Base-by-base conservation (phyloP, 1,140 invertebrate genomes). In the Orchestia grillus region DNA sequence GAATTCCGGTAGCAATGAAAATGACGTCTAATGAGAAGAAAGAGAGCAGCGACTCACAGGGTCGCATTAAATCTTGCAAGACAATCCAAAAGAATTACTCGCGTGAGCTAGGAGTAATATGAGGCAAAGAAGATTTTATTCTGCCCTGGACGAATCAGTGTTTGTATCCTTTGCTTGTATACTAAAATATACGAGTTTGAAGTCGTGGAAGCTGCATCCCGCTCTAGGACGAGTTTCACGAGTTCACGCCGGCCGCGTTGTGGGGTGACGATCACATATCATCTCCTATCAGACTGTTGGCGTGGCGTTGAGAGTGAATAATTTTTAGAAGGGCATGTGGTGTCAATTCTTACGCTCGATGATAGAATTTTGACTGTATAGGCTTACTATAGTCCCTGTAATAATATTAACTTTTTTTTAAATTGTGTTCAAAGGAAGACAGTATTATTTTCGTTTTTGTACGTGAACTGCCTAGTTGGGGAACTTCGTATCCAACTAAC, bases 11-110 rank as follows among this genome's bases (percentile, higher is more conserved):
- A 94, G 92, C 92, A 94, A 45, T 94, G 44, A 94, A 45, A 94
- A 94, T 94, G 92, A 94, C 92, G 92, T 44, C 92, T 94, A 94
- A 94, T 94, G 92, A 94, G 92, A 94, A 40, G 92, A 94, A 94
- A 44, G 44, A 94, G 41, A 92, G 41, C 87, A 40, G 87, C 62
- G 62, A 77, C 62, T 77, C 62, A 77, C 62, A 77, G 62, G 28
- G 62, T 19, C 28, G 62, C 47, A 77, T 77, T 77, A 77, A 77
- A 77, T 77, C 62, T 77, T 36, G 28, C 28, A 36, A 77, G 62
- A 77, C 62, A 77, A 77, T 77, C 62, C 62, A 15, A 77, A 77
- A 15, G 28, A 36, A 36, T 77, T 77, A 77, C 62, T 23, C 62
- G n/a, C n/a, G 11, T 77, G 62, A 36, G 36, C 15, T 77, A 77